phyloP scores from a whole-genome alignment of 2,888 invertebrate species.

The Silvanus unidentatus region DNA sequence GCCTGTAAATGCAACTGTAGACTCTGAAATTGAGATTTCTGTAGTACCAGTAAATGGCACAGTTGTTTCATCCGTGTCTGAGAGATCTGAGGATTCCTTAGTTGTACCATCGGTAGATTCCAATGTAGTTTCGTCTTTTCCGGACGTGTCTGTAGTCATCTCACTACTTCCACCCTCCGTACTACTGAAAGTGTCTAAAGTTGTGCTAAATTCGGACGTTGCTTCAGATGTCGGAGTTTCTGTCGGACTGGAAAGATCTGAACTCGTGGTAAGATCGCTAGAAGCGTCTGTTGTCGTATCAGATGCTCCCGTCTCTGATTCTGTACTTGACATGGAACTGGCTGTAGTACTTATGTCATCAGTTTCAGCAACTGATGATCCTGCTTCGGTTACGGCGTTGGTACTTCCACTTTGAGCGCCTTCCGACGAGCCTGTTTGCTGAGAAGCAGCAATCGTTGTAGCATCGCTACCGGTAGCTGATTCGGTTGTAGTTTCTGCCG shows the following conservation, averaged over 20 bases:
- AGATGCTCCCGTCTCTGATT: no score
- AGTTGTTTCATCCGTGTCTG: not conserved
- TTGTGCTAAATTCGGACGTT: constrained; percentile 8
- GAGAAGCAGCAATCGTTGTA: constrained; percentile 13
- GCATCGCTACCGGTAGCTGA: not conserved
- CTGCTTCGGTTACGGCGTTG: constrained; percentile 11
- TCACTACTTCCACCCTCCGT: not conserved
- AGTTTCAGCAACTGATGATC: constrained; percentile 17
- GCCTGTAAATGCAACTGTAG: constrained; percentile 9
- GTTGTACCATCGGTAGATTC: constrained; percentile 5
- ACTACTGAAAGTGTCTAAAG: not conserved
- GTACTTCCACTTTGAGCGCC: constrained; percentile 18
- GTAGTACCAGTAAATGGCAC: constrained; percentile 10
- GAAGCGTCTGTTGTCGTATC: no score
- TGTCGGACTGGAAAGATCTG: constrained; percentile 8
- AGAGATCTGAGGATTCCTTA: not conserved
- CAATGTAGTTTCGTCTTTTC: not conserved
- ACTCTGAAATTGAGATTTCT: constrained; percentile 22
- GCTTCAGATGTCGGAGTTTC: not conserved
- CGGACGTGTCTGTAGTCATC: not conserved
- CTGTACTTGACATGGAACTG: not conserved
- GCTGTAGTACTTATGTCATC: constrained; percentile 5
- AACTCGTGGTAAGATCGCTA: no score
- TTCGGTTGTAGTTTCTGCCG: constrained; percentile 12
- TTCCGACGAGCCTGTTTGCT: constrained; percentile 23